Evolutionary conservation across 2,113 vertebrate genomes (phyloP), one percentile per base, ranked within the genome.

Genomic region (Aramus guarauna): DNA sequence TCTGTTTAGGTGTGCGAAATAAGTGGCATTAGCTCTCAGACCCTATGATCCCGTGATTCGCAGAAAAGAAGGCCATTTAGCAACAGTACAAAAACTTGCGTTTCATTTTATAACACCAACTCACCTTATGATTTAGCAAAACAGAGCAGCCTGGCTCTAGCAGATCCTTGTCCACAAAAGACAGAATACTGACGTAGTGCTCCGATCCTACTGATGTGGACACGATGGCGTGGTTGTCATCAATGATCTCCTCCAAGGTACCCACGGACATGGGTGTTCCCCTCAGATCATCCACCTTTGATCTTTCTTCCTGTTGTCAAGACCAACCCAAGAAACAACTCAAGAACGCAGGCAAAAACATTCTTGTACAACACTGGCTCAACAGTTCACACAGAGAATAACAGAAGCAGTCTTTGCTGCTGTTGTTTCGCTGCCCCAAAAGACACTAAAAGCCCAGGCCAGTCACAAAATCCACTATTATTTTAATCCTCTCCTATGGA

Each of bases 201-300:
- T 99, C 99, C 0, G 99, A 99, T 15, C 99, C 99, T 94, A 99
- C 99, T 1, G 99, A 99, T 0, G 99, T 99, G 73, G 99, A 99
- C 63, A 99, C 99, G 0, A 99, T 99, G 85, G 99, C 99, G 0
- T 99, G 99, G 98, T 99, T 99, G 97, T 99, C 99, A 75, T 99
- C 99, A 30, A 99, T 99, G 91, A 99, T 99, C 97, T 99, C 99
- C 96, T 99, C 99, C 92, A 99, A 96, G 32, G 99, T 99, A 56
- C 99, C 99, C 27, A 99, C 99, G 0, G 99, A 99, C 99, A 99
- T 99, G 0, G 99, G 99, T 4, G 99, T 99, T 26, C 99, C 99
- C 52, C 99, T 98, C 92, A 99, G 98, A 88, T 99, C 99, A 71
- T 99, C 99, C 58, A 99, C 99, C 94, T 99, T 99, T 26, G 99